Conservation (phyloP, 2,888 invertebrate genomes). For the Ligdia adustata region DNA sequence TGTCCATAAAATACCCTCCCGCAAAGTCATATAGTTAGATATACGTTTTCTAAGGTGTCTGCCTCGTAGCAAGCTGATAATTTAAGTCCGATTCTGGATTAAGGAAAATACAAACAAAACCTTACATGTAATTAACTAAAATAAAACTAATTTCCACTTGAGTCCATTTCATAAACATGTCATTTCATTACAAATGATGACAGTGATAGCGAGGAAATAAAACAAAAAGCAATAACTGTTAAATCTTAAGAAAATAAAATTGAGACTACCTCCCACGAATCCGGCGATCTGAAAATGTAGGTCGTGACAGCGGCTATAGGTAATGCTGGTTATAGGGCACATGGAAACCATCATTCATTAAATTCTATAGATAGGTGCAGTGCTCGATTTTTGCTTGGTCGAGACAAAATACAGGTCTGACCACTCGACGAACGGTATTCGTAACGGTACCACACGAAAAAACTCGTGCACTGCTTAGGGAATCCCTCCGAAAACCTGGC, state of each 20-base stretch:
- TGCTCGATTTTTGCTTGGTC: conserved; percentile 65
- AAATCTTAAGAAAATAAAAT: conserved; percentile 33
- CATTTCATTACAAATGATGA: neutral
- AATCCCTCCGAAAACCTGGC: conserved; percentile 52
- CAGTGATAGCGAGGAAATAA: neutral
- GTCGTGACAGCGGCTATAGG: conserved; percentile 40
- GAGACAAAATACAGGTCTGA: conserved; percentile 77
- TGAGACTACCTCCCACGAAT: conserved; percentile 42
- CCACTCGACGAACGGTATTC: conserved; percentile 77
- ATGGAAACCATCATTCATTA: conserved; percentile 38
- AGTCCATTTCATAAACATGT: too few relatives aligned
- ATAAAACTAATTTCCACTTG: too few relatives aligned
- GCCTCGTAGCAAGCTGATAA: too few relatives aligned
- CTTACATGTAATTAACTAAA: too few relatives aligned
- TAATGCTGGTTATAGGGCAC: conserved; percentile 28
- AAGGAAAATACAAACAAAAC: too few relatives aligned
- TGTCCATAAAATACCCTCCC: too few relatives aligned
- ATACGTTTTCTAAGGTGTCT: too few relatives aligned
- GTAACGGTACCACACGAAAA: conserved; percentile 75
- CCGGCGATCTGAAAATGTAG: conserved; percentile 47
- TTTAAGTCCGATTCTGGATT: too few relatives aligned
- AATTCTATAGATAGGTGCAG: conserved; percentile 42
- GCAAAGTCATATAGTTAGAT: too few relatives aligned
- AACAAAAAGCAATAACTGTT: conserved; percentile 1
- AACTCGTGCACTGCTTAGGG: conserved; percentile 68